Evolutionary conservation across 2,888 invertebrate species (phyloP), one percentile per base, ranked within the genome.

Genomic region (Leptinotarsa peninsularis): DNA sequence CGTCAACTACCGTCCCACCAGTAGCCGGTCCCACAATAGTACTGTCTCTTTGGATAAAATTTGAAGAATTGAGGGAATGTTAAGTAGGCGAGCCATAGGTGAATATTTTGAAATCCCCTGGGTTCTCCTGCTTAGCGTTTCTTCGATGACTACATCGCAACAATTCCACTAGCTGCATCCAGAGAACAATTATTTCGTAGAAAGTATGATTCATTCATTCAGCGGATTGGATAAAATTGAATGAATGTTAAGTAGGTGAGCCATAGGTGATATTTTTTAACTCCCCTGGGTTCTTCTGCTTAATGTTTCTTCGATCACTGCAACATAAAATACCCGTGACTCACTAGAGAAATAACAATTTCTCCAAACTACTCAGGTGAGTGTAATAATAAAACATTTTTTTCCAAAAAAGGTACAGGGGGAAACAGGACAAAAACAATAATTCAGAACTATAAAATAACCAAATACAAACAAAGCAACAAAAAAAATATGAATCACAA

Each of bases 241-340:
- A 73, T 67, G 70, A 76, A 73, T 67, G 67, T 71, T 79, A 79
- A 79, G 79, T 79, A 79, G 79, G 68, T 76, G 72, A 74, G 67
- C 75, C 77, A 73, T 49, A 73, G 79, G 78, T 76, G 78, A 78
- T 54, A 49, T 66, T 49, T 78, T 76, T 68, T 74, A 67, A 74
- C 66, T 71, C 82, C 82, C 83, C 83, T 80, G 77, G 81, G 82
- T 80, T 80, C 79, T 68, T 81, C 83, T 84, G 81, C 84, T 84
- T 83, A 78, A 71, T 78, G 77, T 81, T 81, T 76, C 67, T 76
- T 78, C 68, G 66, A 76, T 71, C 7, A 27, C 14, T 17, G 50
- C 74, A 27, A 67, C 23, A 10, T n/a, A 5, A 63, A 63, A 63
- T 33, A 14, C 0, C 56, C 21, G 10, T 3, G 43, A 43, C 10